A percentile compares a stretch with the other conserved stretches of the same genome.
These are phyloP conservation scores for Chromoteleia sp. DNA, from an alignment of 2,888 invertebrate genomes.

Conservation along the genomic window DNA sequence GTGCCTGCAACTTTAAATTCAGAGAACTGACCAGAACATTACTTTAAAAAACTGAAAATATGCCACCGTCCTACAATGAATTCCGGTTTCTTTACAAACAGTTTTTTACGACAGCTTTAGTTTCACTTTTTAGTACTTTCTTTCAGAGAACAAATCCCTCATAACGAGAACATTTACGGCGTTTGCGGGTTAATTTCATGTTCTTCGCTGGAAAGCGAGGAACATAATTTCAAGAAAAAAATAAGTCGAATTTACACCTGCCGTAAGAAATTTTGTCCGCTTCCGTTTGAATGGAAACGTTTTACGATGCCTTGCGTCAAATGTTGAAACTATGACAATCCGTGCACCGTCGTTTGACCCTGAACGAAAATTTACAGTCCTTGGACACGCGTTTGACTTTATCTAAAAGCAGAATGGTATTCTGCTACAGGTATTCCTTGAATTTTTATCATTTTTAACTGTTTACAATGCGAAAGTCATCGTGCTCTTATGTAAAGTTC, in stretches of 20 bases:
- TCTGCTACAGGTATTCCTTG: conserved; percentile 34
- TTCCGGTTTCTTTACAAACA: conserved; percentile 56
- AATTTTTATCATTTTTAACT: conserved; percentile 52
- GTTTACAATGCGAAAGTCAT: conserved; percentile 52
- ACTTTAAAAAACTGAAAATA: conserved; percentile 35
- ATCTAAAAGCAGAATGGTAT: conserved; percentile 42
- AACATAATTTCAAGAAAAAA: conserved; percentile 28
- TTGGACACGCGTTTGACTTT: conserved; percentile 59
- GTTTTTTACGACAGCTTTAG: conserved; percentile 40
- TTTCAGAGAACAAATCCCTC: conserved; percentile 53
- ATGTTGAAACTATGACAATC: conserved; percentile 60
- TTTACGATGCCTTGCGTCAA: conserved; percentile 58
- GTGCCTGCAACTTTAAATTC: conserved; percentile 28
- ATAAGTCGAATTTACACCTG: conserved; percentile 50
- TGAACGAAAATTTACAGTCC: conserved; percentile 58
- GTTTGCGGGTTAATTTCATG: conserved; percentile 54
- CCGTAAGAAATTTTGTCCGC: conserved; percentile 34
- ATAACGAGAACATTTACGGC: conserved; percentile 46
- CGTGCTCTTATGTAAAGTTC: conserved; percentile 33
- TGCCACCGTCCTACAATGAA: conserved; percentile 21
- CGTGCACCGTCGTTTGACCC: conserved; percentile 64
- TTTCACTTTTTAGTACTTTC: conserved; percentile 53
- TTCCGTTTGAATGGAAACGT: conserved; percentile 25
- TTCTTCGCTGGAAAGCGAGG: conserved; percentile 19
- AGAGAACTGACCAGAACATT: conserved; percentile 21